Base-by-base conservation (phyloP, 1,140 invertebrate genomes). In the Melitaea cinxia region DNA sequence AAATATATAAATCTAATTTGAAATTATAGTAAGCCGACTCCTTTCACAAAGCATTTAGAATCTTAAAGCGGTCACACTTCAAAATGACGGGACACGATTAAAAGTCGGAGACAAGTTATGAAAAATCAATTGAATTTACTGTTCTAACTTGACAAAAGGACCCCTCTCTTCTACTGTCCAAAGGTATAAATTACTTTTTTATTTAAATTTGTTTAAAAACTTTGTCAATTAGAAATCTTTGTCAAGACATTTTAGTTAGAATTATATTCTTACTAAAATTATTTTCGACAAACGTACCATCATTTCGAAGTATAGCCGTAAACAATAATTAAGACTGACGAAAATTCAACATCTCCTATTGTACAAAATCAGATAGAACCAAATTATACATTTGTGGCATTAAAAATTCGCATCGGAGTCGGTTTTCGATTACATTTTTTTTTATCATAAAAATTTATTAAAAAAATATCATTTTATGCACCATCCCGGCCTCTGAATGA, bases 1-100 rank as follows among this genome's bases (percentile, higher is more conserved):
- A 89, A 88, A 89, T 89, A 89, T 88, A 88, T 85, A 88, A 82
- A 83, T 89, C 79, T 86, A 85, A 85, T 87, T 85, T 89, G 74
- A 87, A 89, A 86, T 82, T 68, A 78, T 79, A 82, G 61, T 72
- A 70, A 68, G 61, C 72, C 74, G 77, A 80, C 78, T 73, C 78
- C 76, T 2, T 14, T 28, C 26, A 39, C 35, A 57, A 24, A 57
- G 35, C 54, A 42, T 19, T 37, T 33, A 17, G 28, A 23, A 39
- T 19, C 21, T 55, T 14, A 37, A 1, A 17, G 17, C 37, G 9
- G 37, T 42, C 4, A 42, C 5, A 1, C 37, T 9, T 17, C 37
- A 15, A 42, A 17, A 17, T 17, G 3, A 19, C 37, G 5, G 12
- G 4, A 33, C 7, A 33, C 30, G 30, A 9, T n/a, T n/a, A n/a